A percentile compares a stretch with the other conserved stretches of the same genome.
Evolutionary conservation across 2,888 invertebrate genomes (phyloP).

Genomic region (Apamea epomidion): DNA sequence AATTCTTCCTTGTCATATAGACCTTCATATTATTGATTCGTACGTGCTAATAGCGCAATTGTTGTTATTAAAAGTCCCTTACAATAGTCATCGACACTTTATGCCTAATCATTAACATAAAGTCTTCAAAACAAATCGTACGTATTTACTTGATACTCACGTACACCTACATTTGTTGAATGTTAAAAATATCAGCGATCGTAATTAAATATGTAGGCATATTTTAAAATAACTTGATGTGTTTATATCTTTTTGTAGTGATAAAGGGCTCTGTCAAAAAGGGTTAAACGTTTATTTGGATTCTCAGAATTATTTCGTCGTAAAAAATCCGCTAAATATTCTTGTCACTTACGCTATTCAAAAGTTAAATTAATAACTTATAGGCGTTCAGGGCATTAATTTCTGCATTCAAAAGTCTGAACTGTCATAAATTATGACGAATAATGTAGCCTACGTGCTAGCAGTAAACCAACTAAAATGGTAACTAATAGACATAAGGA

Average conservation of each 20-base stretch:
- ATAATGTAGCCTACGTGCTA: slow-evolving; percentile 24
- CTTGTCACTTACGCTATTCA: slow-evolving; percentile 9
- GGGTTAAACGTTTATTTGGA: slow-evolving; percentile 9
- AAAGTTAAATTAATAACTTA: slow-evolving; percentile 30
- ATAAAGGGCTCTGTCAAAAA: slow-evolving; percentile 25
- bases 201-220: slow-evolving; percentile 62
- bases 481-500: slow-evolving; percentile 64
- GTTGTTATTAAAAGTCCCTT: slow-evolving; percentile 57
- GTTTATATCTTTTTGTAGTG: slow-evolving; percentile 22
- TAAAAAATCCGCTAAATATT: slow-evolving; percentile 21
- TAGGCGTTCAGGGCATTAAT: slow-evolving; percentile 27
- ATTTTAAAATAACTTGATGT: slow-evolving; percentile 32
- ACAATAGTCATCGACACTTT: slow-evolving; percentile 54
- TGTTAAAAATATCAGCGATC: slow-evolving; percentile 56
- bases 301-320: neutral
- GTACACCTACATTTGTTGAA: slow-evolving; percentile 55
- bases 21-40: slow-evolving; percentile 27
- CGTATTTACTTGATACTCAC: slow-evolving; percentile 48
- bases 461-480: slow-evolving; percentile 21
- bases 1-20: slow-evolving; percentile 22
- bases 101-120: slow-evolving; percentile 53
- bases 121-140: slow-evolving; percentile 52
- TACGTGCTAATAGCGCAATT: slow-evolving; percentile 57
- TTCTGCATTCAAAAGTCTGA: slow-evolving; percentile 38
- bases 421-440: slow-evolving; percentile 26